Percentiles rank a stretch among this genome's conserved stretches.
phyloP scores from a whole-genome alignment of 2,888 invertebrate genomes.

The Branchipolynoe longqiensis region DNA sequence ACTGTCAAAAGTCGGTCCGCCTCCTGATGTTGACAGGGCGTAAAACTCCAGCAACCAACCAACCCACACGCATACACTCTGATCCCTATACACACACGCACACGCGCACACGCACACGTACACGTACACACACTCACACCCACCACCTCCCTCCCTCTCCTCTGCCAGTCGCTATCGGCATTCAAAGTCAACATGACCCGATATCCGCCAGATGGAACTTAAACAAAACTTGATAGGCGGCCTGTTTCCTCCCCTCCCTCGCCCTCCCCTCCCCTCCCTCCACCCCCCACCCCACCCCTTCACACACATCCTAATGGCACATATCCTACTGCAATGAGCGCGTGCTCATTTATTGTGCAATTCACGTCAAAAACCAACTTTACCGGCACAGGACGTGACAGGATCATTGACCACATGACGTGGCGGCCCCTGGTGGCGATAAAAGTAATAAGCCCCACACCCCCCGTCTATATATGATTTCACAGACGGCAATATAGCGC shows the following conservation, averaged over 20 bases:
- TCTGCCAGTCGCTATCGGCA: slow-evolving; percentile 52
- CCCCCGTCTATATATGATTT: slow-evolving; percentile 25
- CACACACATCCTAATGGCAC: slow-evolving; percentile 42
- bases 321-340: slow-evolving; percentile 48
- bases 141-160: too few relatives aligned
- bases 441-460: slow-evolving; percentile 33
- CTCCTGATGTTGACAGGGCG: too few relatives aligned
- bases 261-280: too few relatives aligned
- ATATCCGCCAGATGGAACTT: slow-evolving; percentile 44
- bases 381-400: slow-evolving; percentile 24
- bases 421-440: slow-evolving; percentile 3
- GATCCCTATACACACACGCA: too few relatives aligned
- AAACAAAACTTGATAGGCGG: slow-evolving; percentile 53
- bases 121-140: too few relatives aligned
- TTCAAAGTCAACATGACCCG: slow-evolving; percentile 53
- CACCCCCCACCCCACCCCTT: too few relatives aligned
- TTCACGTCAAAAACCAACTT: slow-evolving; percentile 55
- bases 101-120: too few relatives aligned
- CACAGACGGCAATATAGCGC: slow-evolving; percentile 40
- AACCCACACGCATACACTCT: too few relatives aligned
- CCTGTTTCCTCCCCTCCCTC: background rate
- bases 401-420: slow-evolving; percentile 44
- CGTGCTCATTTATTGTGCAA: slow-evolving; percentile 53
- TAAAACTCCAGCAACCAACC: too few relatives aligned
- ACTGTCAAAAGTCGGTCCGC: too few relatives aligned